These are phyloP conservation scores for Notodromas monacha DNA, from an alignment of 2,888 invertebrate genomes.

Conservation along the genomic window DNA sequence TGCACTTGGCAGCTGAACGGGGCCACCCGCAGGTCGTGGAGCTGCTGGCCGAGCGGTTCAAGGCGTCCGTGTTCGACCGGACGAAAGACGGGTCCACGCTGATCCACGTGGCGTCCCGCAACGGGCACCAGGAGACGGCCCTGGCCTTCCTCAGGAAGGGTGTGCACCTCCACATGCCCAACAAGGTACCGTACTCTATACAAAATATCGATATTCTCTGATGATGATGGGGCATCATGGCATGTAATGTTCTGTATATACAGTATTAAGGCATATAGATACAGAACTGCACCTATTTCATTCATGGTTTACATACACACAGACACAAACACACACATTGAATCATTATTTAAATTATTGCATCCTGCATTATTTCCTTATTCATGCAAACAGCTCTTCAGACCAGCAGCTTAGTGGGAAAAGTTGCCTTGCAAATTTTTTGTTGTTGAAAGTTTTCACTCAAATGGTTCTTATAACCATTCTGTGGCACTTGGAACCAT, in stretches of 20 bases:
- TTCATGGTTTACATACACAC: no score
- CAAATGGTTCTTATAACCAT: no score
- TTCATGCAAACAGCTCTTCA: no score
- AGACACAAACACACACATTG: no score
- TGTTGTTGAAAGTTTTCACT: no score
- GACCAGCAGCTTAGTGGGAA: no score
- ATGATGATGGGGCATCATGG: background rate
- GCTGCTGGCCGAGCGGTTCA: slow-evolving; percentile 80
- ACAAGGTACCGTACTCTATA: slow-evolving; percentile 31
- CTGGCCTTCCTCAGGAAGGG: slow-evolving; percentile 94
- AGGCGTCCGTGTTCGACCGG: slow-evolving; percentile 75
- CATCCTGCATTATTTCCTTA: no score
- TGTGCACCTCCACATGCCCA: slow-evolving; percentile 95
- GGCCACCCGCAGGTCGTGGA: slow-evolving; percentile 88
- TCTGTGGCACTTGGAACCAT: no score
- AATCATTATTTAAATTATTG: no score
- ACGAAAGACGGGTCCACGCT: slow-evolving; percentile 93
- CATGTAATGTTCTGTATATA: slow-evolving; percentile 1
- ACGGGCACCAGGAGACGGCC: slow-evolving; percentile 91
- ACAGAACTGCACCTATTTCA: no score
- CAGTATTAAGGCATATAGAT: no score
- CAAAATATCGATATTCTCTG: background rate
- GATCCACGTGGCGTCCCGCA: slow-evolving; percentile 89
- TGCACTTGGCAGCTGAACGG: slow-evolving; percentile 87
- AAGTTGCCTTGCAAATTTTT: no score